Base-by-base conservation (phyloP, 2,113 vertebrate genomes). In the Amblyornis subalaris region DNA sequence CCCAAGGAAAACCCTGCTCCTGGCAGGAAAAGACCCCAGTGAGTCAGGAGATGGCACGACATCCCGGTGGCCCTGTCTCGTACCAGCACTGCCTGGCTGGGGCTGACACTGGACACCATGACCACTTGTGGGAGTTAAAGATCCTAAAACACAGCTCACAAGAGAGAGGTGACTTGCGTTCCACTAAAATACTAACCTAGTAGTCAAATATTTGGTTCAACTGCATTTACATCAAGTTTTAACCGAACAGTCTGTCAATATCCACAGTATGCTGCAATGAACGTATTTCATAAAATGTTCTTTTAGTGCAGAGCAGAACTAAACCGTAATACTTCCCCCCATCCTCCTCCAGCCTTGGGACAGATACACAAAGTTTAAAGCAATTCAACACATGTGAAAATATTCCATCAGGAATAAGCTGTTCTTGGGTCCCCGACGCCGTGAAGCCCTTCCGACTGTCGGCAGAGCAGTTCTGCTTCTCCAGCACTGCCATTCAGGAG, bases 41-140 rank as follows among this genome's bases (percentile, higher is more conserved):
- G 94, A 97, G 88, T 97, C 97, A 98, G 97, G 93, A 97, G 96
- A 93, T 96, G 90, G 94, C 95, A 96, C 80, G 12, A 20, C 5
- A 2, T 23, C n/a, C 60, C 93, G 79, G 73, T 74, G 62, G 73
- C 88, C 71, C 25, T 13, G 69, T 75, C 71, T 85, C 54, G 8
- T 70, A 75, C 25, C 81, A 61, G 83, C 50, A 35, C 69, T 19
- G 47, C 69, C 78, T 36, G 29, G 13, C 93, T 53, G 57, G 54
- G 92, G 78, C 67, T 33, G 35, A 94, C 94, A 94, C 66, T 24
- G 36, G 55, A 93, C 40, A 97, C 84, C 51, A 4, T 94, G 70
- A 89, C 94, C 95, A 96, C 48, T 42, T 50, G 91, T 95, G 93
- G 93, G 48, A 90, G 90, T 93, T 94, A 97, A 66, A 97, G 91